Conservation (phyloP, 2,113 vertebrate species). For the Kryptolebias marmoratus region DNA sequence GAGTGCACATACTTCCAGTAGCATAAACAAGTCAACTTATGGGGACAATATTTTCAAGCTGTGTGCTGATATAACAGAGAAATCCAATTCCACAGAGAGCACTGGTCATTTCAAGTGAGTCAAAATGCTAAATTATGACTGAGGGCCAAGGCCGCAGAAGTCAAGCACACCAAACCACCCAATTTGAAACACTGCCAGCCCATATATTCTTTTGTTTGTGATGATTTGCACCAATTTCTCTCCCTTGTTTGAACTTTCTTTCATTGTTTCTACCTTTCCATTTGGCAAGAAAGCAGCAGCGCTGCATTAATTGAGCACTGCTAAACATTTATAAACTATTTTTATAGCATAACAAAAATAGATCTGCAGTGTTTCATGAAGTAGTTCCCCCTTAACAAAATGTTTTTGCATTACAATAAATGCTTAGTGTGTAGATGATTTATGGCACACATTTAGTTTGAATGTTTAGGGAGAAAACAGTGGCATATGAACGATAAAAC, state of each 20-base stretch:
- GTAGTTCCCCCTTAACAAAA: conserved; percentile 4
- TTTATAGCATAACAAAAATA: background rate
- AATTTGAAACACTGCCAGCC: conserved; percentile 33
- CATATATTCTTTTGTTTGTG: conserved; percentile 32
- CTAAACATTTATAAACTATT: conserved; percentile 18
- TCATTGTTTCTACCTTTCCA: conserved; percentile 18
- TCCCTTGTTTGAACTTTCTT: background rate
- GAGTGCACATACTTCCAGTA: conserved; percentile 19
- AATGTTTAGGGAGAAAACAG: too few relatives aligned
- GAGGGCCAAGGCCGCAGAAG: conserved; percentile 34
- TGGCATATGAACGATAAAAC: too few relatives aligned
- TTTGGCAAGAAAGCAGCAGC: conserved; percentile 6
- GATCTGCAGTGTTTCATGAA: background rate
- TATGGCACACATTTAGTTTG: too few relatives aligned
- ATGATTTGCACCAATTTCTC: conserved; percentile 10
- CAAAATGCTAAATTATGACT: conserved; percentile 49
- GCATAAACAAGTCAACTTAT: conserved; percentile 41
- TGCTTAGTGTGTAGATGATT: background rate
- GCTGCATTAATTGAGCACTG: conserved; percentile 1
- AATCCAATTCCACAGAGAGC: conserved; percentile 53
- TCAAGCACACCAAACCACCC: conserved; percentile 37
- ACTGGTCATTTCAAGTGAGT: conserved; percentile 28
- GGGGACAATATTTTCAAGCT: conserved; percentile 22
- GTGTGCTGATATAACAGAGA: conserved; percentile 35
- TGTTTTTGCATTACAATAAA: background rate